Base-by-base conservation (phyloP, 2,797 vertebrate genomes). In the Acanthurus lineatus region DNA sequence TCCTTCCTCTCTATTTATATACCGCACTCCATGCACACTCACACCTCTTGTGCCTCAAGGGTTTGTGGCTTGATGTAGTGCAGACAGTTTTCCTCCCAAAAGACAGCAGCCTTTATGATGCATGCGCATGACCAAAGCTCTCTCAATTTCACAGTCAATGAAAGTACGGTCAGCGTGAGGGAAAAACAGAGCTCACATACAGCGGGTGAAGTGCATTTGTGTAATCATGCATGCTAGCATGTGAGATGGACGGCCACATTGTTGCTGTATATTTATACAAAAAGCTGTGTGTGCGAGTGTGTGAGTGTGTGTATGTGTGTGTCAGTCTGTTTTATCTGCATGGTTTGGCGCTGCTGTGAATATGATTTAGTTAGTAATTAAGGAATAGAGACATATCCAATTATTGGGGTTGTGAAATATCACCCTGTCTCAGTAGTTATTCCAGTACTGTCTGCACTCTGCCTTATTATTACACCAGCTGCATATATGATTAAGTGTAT, bases 351-450 rank as follows among this genome's bases (percentile, higher is more conserved):
- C 81, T 68, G 66, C 80, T 53, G 79, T 32, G 6, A 82, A 64
- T 88, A 90, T 94, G 91, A 95, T 94, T 94, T 93, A 94, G 88
- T 83, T 92, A 91, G 88, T 92, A 95, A 94, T 94, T 94, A 95
- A 86, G 86, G 89, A 86, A 88, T 85, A 88, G 86, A 93, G 89
- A 92, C 91, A 16, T 91, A 91, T 93, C 91, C 90, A 94, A 90
- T 95, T 93, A 94, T 90, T 88, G 87, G 77, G 84, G 88, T 90
- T 89, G 81, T 91, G 87, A 93, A 93, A 92, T 91, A 93, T 93
- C 82, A 82, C 77, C 82, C 77, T 82, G 86, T 88, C 88, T 86
- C 75, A 74, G 81, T 88, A 84, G 84, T 91, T 92, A 88, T 91
- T 90, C 81, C 81, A 86, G 68, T 72, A 85, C 81, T 85, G 89